Conservation (phyloP, 2,113 vertebrate species). For the Naja naja region DNA sequence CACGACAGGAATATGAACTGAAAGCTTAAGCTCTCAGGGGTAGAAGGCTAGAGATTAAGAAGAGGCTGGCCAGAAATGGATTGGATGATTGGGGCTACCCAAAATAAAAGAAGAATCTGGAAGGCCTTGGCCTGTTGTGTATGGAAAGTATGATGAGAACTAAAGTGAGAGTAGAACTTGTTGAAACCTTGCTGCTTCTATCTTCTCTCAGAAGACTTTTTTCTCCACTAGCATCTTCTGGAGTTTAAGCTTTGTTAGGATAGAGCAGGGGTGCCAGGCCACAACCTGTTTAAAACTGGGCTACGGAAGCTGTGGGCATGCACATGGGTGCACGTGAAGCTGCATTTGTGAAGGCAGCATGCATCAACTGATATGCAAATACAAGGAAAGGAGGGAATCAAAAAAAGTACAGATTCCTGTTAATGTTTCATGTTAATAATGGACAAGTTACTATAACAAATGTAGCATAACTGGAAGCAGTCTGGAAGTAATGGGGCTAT, state of each 20-base stretch:
- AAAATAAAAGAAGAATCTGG: not conserved
- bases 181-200: not conserved
- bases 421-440: not conserved
- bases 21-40: not conserved
- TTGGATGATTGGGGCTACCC: not conserved
- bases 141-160: not conserved
- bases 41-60: not conserved
- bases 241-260: not conserved
- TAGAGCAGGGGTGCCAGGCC: not conserved
- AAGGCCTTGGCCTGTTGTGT: not conserved
- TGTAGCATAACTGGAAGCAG: not conserved
- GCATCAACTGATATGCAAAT: not conserved
- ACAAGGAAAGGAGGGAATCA: not conserved
- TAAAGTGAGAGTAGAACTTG: not conserved
- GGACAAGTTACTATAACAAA: not conserved
- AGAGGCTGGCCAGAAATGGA: not conserved
- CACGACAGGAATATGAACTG: not conserved
- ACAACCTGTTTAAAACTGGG: no score
- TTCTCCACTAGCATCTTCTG: not conserved
- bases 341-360: no score
- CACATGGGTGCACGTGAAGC: no score
- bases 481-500: not conserved
- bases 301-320: no score
- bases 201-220: not conserved
- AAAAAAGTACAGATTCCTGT: not conserved